phyloP scores from a whole-genome alignment of 2,113 vertebrate species.

The Corvus hawaiiensis region DNA sequence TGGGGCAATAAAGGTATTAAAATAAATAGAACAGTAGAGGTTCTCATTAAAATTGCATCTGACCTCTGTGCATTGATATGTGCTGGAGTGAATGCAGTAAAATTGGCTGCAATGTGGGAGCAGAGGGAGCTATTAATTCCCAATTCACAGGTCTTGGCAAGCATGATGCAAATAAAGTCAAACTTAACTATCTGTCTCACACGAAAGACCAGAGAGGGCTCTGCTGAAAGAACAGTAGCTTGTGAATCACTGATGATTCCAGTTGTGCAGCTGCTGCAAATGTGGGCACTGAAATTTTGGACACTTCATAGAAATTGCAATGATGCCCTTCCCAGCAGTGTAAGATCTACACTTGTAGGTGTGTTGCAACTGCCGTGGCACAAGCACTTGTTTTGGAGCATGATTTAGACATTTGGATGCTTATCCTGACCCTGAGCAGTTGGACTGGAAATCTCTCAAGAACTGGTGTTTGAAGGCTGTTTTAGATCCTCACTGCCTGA shows the following conservation, averaged over 20 bases:
- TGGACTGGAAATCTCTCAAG: background rate
- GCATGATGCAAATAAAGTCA: background rate
- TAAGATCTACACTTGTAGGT: background rate
- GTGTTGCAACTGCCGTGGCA: background rate
- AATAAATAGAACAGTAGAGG: constrained; percentile 43
- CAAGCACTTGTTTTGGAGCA: accelerated
- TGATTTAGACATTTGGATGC: background rate
- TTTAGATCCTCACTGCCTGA: background rate
- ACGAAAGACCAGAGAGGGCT: background rate
- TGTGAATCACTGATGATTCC: constrained; percentile 4
- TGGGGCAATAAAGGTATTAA: constrained; percentile 55
- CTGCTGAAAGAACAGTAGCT: background rate
- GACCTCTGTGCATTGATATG: constrained; percentile 2
- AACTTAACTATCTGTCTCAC: background rate
- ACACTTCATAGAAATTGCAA: background rate
- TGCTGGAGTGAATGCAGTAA: background rate
- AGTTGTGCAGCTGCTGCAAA: background rate
- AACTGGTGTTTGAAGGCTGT: background rate
- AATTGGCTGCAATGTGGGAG: background rate
- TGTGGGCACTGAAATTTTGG: background rate
- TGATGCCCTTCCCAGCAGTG: background rate
- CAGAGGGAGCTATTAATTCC: constrained; percentile 12
- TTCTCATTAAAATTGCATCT: constrained; percentile 59
- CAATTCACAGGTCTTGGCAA: constrained; percentile 12
- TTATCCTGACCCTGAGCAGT: background rate